Conservation (phyloP, 2,113 vertebrate genomes). For the Cynocephalus volans region DNA sequence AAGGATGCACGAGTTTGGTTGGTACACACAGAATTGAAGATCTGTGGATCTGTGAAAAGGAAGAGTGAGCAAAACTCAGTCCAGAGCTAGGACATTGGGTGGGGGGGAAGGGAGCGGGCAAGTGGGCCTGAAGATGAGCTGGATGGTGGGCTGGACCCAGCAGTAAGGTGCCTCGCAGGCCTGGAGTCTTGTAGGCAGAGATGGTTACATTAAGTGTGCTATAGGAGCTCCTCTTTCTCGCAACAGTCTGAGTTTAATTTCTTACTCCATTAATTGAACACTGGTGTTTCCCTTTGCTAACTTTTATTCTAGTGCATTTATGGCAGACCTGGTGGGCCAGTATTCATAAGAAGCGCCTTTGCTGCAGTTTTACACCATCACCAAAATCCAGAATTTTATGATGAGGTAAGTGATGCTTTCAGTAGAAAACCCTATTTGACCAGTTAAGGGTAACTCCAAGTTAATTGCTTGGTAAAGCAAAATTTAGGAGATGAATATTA, state of each 20-base stretch:
- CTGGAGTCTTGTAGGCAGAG: not conserved
- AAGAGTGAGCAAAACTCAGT: fast-evolving
- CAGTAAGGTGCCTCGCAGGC: not conserved
- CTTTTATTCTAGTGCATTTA: conserved; percentile 95
- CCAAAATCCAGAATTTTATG: conserved; percentile 99
- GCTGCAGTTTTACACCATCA: conserved; percentile 97
- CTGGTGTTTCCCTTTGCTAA: conserved; percentile 87
- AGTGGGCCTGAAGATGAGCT: too few species aligned
- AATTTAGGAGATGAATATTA: not conserved
- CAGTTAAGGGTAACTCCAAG: not conserved
- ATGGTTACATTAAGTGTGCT: not conserved
- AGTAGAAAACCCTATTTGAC: not conserved
- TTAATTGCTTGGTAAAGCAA: not conserved
- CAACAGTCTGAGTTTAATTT: not conserved
- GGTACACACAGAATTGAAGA: not conserved
- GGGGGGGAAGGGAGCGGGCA: not conserved
- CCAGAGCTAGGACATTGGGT: fast-evolving
- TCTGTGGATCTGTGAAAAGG: not conserved
- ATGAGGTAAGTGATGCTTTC: conserved; percentile 92
- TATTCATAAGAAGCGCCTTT: conserved; percentile 95
- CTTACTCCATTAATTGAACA: conserved; percentile 68
- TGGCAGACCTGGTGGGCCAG: conserved; percentile 94
- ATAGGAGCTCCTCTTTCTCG: not conserved
- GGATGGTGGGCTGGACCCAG: too few species aligned
- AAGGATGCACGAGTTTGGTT: not conserved